phyloP scores from a whole-genome alignment of 2,888 invertebrate species.

The Esperia sulphurella region DNA sequence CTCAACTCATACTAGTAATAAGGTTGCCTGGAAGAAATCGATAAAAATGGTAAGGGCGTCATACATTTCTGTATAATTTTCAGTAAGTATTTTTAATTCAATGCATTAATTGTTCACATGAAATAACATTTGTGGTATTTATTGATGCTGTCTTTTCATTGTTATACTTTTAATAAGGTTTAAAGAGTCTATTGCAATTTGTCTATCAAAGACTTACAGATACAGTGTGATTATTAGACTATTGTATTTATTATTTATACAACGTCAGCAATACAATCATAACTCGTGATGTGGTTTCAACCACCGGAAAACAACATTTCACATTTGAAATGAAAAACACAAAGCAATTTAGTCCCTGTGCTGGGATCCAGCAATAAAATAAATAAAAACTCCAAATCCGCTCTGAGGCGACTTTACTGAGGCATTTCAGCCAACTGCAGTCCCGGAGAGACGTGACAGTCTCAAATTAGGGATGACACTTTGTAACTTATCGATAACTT shows the following conservation, averaged over 20 bases:
- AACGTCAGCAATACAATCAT: not conserved
- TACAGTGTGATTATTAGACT: not conserved
- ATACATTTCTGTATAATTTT: too few species aligned
- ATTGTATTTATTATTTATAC: too few species aligned
- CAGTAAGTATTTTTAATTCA: too few species aligned
- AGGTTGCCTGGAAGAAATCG: too few species aligned
- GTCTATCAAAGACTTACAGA: too few species aligned
- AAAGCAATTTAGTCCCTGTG: constrained; percentile 13
- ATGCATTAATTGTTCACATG: too few species aligned
- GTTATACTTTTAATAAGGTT: too few species aligned
- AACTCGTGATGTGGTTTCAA: not conserved
- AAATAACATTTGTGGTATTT: too few species aligned
- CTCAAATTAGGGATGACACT: constrained; percentile 19
- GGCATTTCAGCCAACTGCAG: constrained; percentile 40
- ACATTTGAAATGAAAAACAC: constrained; percentile 12
- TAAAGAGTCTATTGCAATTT: too few species aligned
- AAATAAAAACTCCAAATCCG: constrained; percentile 34
- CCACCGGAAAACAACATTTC: not conserved
- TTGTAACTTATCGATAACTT: constrained; percentile 14
- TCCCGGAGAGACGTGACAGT: constrained; percentile 30
- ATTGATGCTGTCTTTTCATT: too few species aligned
- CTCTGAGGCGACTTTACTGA: constrained; percentile 27
- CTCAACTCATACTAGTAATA: too few species aligned
- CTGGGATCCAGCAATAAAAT: constrained; percentile 20
- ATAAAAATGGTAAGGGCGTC: too few species aligned